Evolutionary conservation across 2,888 invertebrate species (phyloP), one percentile per base, ranked within the genome.

Genomic region (Oxyscelio sp.): DNA sequence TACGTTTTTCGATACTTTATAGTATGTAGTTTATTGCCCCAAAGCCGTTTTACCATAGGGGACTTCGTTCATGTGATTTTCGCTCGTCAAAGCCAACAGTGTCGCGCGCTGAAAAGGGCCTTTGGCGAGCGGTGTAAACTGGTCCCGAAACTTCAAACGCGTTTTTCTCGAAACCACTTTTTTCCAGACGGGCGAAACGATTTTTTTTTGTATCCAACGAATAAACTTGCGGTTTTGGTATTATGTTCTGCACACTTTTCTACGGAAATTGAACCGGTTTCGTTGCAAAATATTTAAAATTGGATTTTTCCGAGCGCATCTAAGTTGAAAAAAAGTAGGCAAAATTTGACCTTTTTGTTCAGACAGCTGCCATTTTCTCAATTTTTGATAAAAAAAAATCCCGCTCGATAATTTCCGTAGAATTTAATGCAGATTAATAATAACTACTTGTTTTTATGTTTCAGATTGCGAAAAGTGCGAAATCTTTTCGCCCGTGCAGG

Each of bases 101-200:
- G 50, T 50, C 50, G 50, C 50, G 50, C 50, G 50, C 50, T 50
- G 50, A 50, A 50, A 50, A 50, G 50, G 50, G 50, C 50, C 50
- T 50, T 13, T 2, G 50, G 50, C 50, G 50, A 50, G 50, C 50
- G 13, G n/a, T 24, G 40, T 43, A 40, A 59, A 40, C 24, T 59
- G 0, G 38, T 58, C 22, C 15, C 59, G 17, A 59, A 50, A 66
- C 52, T 66, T 65, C 11, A 38, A 66, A 66, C 65, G 65, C 21
- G 65, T 66, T 66, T 66, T 66, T 50, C 34, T 66, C 52, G 21
- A 66, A n/a, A n/a, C n/a, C n/a, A n/a, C n/a, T n/a, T n/a, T n/a
- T n/a, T n/a, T n/a, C n/a, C n/a, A n/a, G n/a, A 5, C 11, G 61
- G 27, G 4, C 45, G 61, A 21, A 43, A 61, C 2, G 45, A 40